Conservation (phyloP, 2,888 invertebrate genomes). For the Myopa testacea region DNA sequence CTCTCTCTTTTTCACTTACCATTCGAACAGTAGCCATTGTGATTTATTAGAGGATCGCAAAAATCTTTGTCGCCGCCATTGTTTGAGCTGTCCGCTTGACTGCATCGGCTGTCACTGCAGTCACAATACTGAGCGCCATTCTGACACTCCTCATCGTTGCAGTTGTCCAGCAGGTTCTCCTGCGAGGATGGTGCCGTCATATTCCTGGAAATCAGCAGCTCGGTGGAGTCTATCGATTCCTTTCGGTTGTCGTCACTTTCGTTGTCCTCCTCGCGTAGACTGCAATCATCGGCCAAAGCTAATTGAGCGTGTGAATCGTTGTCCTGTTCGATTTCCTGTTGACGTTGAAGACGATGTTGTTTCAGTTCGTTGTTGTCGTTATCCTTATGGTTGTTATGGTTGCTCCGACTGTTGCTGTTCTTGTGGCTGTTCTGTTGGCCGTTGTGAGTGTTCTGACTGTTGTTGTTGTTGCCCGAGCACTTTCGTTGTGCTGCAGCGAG, state of each 20-base stretch:
- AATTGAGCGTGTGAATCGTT: neutral
- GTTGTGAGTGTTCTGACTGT: slow-evolving; percentile 39
- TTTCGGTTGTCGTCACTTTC: slow-evolving; percentile 55
- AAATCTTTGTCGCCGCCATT: slow-evolving; percentile 52
- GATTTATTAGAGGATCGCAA: slow-evolving; percentile 65
- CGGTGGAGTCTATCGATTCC: slow-evolving; percentile 59
- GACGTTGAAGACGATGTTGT: slow-evolving; percentile 31
- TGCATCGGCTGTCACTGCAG: slow-evolving; percentile 48
- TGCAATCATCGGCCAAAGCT: slow-evolving; percentile 28
- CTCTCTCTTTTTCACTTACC: slow-evolving; percentile 48
- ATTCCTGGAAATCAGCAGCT: slow-evolving; percentile 54
- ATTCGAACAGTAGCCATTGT: slow-evolving; percentile 54
- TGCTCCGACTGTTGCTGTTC: slow-evolving; percentile 34
- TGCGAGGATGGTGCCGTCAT: slow-evolving; percentile 58
- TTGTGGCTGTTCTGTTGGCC: slow-evolving; percentile 27
- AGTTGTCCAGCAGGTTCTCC: slow-evolving; percentile 56
- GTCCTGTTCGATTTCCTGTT: slow-evolving; percentile 19
- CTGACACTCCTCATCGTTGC: slow-evolving; percentile 53
- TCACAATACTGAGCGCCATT: slow-evolving; percentile 32
- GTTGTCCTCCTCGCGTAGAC: slow-evolving; percentile 43
- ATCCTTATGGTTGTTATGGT: slow-evolving; percentile 46
- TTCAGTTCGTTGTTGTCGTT: slow-evolving; percentile 44
- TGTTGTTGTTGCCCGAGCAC: slow-evolving; percentile 11
- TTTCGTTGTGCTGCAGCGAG: slow-evolving; percentile 5
- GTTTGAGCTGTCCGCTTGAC: slow-evolving; percentile 41